Evolutionary conservation across 2,888 invertebrate species (phyloP), one percentile per base, ranked within the genome.

Genomic region (Neoitamus cyanurus): DNA sequence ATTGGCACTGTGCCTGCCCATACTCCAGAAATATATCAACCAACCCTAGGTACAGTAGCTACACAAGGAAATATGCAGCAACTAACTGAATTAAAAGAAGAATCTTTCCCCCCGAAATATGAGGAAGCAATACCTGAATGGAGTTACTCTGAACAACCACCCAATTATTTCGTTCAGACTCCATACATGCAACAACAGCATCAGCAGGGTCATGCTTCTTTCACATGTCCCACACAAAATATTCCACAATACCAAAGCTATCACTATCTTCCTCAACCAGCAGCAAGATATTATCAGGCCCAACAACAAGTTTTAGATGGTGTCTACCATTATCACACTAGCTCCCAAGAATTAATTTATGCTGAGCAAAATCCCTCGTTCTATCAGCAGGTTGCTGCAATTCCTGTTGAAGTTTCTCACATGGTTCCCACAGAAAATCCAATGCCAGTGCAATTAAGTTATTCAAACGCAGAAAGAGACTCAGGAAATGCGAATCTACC

Each of bases 241-340:
- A 46, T 72, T 42, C 28, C 58, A 30, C 73, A 72, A 30, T 83
- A 87, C 84, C 28, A 85, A 75, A 89, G 89, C 73, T 90, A 89
- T 85, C 91, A 90, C 85, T 86, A 89, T 13, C 83, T 87, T 31
- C 72, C 83, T 9, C 87, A 86, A 75, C 42, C 85, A 4, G 85
- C 90, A 6, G 2, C 89, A 0, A 90, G 90, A 2, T 90, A 89
- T 73, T 90, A 90, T 86, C 88, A 86, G 34, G 86, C 88, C 1
- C 85, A 85, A 30, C 87, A 87, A 69, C 48, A 46, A 6, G 30
- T 4, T 1, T 6, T 42, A 31, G 83, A 48, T 0, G 90, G 89
- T 13, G 75, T 85, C 1, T 90, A 89, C 58, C 88, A 86, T n/a
- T 88, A 37, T 84, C 89, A 37, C 87, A 88, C 83, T 69, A 89